Conservation (phyloP, 2,113 vertebrate species). For the Sylvia atricapilla region DNA sequence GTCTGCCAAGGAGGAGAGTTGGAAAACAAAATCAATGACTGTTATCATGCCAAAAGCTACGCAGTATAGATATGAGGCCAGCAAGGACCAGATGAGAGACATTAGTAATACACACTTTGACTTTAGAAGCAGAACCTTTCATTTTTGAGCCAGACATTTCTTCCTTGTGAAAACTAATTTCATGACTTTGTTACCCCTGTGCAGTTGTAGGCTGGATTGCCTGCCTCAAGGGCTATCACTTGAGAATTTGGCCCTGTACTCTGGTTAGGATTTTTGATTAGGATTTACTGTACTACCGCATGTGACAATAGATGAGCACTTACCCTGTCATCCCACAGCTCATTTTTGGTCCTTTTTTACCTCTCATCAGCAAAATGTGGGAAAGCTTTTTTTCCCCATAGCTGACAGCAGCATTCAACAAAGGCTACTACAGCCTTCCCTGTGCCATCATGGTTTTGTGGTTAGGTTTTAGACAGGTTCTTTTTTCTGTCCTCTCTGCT, state of each 20-base stretch:
- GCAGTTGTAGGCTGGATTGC: neutral
- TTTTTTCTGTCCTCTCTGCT: neutral
- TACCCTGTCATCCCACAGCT: accelerated
- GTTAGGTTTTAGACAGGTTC: neutral
- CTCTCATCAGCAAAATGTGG: neutral
- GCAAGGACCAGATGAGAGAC: neutral
- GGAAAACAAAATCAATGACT: neutral
- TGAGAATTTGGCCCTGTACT: neutral
- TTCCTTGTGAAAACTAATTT: neutral
- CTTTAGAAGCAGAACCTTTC: neutral
- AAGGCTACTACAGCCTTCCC: neutral
- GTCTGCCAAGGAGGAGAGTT: neutral
- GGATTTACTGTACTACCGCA: neutral
- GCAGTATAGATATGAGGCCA: neutral
- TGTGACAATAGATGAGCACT: neutral
- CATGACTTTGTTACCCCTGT: neutral
- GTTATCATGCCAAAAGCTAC: neutral
- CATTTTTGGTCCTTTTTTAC: neutral
- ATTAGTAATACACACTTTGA: neutral
- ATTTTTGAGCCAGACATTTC: neutral
- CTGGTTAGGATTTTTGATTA: neutral
- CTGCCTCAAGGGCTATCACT: neutral
- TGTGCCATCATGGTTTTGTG: neutral
- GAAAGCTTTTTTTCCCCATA: neutral
- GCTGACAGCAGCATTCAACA: neutral